Evolutionary conservation across 1,140 invertebrate genomes (phyloP).

Genomic region (Xylocopa sonorina): DNA sequence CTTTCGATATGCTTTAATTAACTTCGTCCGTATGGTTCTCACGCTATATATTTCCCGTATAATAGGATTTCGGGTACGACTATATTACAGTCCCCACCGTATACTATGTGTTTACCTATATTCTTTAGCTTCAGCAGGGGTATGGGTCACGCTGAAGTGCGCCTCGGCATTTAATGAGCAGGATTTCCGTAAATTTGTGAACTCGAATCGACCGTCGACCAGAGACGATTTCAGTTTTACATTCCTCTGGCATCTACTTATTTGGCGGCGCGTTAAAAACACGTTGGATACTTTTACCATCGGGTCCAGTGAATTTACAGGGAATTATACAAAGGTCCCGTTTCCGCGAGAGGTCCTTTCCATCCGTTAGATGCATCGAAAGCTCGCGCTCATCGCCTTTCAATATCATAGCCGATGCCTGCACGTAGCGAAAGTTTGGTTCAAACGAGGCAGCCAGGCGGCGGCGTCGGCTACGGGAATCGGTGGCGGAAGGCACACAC

Average conservation of each 20-base stretch:
- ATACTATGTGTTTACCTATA: not conserved
- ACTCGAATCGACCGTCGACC: conserved; percentile 8
- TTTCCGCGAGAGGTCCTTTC: not conserved
- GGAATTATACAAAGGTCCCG: conserved; percentile 8
- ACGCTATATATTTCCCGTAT: not conserved
- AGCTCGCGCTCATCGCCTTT: conserved; percentile 9
- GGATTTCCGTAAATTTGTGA: conserved; percentile 33
- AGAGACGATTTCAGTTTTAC: no score
- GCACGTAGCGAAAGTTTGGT: not conserved
- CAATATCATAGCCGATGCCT: conserved; percentile 8
- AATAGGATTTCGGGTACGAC: not conserved
- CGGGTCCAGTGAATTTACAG: no score
- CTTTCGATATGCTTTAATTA: no score
- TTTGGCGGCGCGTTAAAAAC: no score
- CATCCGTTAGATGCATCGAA: not conserved
- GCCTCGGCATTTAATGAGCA: conserved; percentile 23
- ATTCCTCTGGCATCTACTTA: not conserved
- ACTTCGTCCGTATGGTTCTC: no score
- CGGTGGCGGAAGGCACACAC: conserved; percentile 13
- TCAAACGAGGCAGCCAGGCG: conserved; percentile 9
- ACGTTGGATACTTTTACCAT: no score
- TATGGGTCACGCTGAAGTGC: not conserved
- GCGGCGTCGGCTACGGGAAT: not conserved
- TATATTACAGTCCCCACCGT: not conserved
- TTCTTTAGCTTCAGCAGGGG: not conserved